A percentile compares a stretch with the other conserved stretches of the same genome.
Conservation (phyloP, 2,888 invertebrate species). For the Sepioteuthis lessoniana region DNA sequence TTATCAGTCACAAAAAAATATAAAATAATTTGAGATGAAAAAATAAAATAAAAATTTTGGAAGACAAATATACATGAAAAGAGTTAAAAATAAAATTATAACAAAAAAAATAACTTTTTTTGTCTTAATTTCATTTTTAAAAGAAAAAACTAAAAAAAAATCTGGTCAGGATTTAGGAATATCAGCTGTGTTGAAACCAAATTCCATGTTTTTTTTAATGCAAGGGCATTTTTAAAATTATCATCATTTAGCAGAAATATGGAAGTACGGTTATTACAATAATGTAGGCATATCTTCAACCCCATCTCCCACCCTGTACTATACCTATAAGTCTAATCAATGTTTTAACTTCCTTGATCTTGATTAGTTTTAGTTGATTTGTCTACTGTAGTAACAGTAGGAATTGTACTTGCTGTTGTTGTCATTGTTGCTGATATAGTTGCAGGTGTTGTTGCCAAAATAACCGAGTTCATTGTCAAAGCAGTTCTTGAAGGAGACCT, state of each 20-base stretch:
- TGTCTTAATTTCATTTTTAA: no score
- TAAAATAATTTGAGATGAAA: neutral
- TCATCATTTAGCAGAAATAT: conserved; percentile 21
- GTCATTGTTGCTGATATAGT: neutral
- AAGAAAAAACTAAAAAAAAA: neutral
- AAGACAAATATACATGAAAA: neutral
- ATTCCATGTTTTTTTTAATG: neutral
- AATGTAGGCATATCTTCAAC: no score
- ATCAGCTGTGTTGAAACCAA: neutral
- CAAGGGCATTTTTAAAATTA: neutral
- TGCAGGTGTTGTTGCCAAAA: neutral
- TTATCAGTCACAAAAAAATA: neutral
- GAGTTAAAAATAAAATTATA: neutral
- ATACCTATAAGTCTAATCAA: neutral
- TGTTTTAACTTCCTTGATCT: neutral
- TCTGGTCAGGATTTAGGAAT: neutral
- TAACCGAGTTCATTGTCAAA: neutral
- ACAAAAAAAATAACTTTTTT: neutral
- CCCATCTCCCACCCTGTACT: neutral
- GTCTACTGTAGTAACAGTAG: neutral
- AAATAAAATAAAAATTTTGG: neutral
- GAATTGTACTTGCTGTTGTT: neutral
- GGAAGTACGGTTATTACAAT: neutral
- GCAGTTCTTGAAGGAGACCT: conserved; percentile 38
- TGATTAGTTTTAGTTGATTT: conserved; percentile 37